Evolutionary conservation across 37 sponge, comb jelly and placozoan species (phyloP), one percentile per base, ranked within the genome.

Genomic region (Chondrosia reniformis): DNA sequence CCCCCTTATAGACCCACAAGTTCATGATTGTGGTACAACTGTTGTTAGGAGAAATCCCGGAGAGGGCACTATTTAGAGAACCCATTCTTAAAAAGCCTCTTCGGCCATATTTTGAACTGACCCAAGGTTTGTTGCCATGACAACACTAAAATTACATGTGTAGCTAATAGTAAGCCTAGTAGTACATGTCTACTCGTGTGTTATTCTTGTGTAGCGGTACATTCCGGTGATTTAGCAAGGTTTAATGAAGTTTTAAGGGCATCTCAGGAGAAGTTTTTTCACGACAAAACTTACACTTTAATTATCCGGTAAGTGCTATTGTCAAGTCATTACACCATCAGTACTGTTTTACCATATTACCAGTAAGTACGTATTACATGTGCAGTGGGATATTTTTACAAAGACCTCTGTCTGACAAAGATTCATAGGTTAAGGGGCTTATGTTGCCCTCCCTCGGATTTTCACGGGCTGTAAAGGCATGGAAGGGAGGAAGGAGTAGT

Each of bases 21-120:
- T 92, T 97, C 74, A 82, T 83, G 0, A 71, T 92, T 0, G 92
- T 91, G 46, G 99, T 97, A 3, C 93, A 97, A 83, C 85, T 97
- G 45, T 84, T 97, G 27, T 75, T 97, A 43, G 99, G 99, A 9
- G 93, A 94, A 40, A 94, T 97, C 32, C 99, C 99, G 2, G 99
- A 97, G 69, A 80, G 93, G 21, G 76, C 83, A 33, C 87, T 87
- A 0, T 97, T 97, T 84, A 38, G 89, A 56, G 95, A 97, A 27
- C 86, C 79, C 44, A 83, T 85, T 41, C 91, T 97, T 45, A 83
- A 54, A 67, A 83, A 72, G 74, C 89, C 99, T 7, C 86, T 97
- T 27, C 76, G 69, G 25, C 99, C 95, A 4, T 97, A 97, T 86
- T 83, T 94, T 27, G 86, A 90, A 75, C 76, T 97, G 44, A 87